A percentile compares a stretch with the other conserved stretches of the same genome.
Conservation (phyloP, 64 coral and sea anemone species). For the Astreopora myriophthalma region DNA sequence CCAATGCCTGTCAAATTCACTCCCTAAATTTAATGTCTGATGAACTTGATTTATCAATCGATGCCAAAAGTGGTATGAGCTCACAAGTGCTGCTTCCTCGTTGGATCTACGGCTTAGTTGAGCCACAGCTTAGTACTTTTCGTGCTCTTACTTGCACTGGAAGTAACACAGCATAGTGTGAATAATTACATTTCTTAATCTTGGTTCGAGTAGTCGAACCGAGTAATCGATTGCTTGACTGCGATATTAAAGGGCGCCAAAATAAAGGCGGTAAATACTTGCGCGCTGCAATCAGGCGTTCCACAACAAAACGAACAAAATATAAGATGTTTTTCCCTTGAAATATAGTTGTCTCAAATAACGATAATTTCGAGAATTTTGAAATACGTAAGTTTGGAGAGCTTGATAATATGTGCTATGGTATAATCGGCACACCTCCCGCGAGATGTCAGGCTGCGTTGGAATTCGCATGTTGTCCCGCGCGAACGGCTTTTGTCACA, state of each 20-base stretch:
- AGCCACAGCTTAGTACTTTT: no score
- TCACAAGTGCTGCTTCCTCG: no score
- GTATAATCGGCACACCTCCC: neutral
- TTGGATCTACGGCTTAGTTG: no score
- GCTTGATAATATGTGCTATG: neutral
- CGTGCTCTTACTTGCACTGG: neutral
- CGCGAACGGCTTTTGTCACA: slow-evolving; percentile 37
- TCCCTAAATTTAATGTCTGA: no score
- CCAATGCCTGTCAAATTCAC: no score
- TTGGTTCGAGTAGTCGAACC: neutral
- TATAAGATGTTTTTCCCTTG: neutral
- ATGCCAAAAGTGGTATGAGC: no score
- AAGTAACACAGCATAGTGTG: neutral
- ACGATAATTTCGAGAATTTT: neutral
- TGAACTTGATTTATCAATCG: no score
- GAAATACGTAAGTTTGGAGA: neutral
- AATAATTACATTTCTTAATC: neutral
- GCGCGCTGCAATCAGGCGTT: slow-evolving; percentile 9
- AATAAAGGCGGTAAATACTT: slow-evolving; percentile 44
- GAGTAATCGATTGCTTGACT: neutral
- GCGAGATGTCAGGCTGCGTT: slow-evolving; percentile 66
- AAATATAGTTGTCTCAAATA: neutral
- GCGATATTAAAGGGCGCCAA: slow-evolving; percentile 12
- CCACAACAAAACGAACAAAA: neutral
- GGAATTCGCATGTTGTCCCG: slow-evolving; percentile 62